Base-by-base conservation (phyloP, 2,113 vertebrate genomes). In the Misgurnus anguillicaudatus region DNA sequence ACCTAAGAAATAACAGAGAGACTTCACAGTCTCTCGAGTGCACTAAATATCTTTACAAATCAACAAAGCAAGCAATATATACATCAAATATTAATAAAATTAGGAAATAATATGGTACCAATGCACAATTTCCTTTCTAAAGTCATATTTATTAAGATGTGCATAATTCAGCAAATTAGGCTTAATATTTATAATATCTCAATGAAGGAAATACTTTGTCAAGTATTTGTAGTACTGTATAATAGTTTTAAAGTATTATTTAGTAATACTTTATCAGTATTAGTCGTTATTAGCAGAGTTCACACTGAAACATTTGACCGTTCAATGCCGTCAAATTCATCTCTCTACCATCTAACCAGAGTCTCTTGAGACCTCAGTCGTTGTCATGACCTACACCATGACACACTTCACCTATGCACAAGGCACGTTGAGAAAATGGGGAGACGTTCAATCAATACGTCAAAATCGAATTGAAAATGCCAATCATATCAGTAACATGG, bases 401-500 rank as follows among this genome's bases (percentile, higher is more conserved):
- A 64, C 75, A 77, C 17, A 53, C 48, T 14, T 65, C 24, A 21
- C 63, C 36, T 13, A 16, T 36, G 13, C 51, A 68, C 64, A 60
- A 53, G 19, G 31, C 53, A 41, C 14, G 53, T 6, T 38, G 38
- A 75, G 51, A 66, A 36, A 60, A 17, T n/a, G 14, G 13, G 14
- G 6, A 71, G 63, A 41, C 4, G 10, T 16, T 24, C 45, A 63
- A 84, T 78, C 79, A 70, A 81, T 78, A 60, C 14, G 11, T 65
- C 47, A 57, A 14, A 79, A 70, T 81, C 60, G 21, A 75, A 51
- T 19, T 53, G 65, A 55, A 75, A 39, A 58, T 71, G 48, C 10
- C 57, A 64, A 66, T 79, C 79, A 76, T 21, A 70, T 55, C 42
- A 70, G 16, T 24, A 65, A 61, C 61, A 47, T 4, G 55, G 64